Base-by-base conservation (phyloP, 2,113 vertebrate species). In the Myotis davidii region DNA sequence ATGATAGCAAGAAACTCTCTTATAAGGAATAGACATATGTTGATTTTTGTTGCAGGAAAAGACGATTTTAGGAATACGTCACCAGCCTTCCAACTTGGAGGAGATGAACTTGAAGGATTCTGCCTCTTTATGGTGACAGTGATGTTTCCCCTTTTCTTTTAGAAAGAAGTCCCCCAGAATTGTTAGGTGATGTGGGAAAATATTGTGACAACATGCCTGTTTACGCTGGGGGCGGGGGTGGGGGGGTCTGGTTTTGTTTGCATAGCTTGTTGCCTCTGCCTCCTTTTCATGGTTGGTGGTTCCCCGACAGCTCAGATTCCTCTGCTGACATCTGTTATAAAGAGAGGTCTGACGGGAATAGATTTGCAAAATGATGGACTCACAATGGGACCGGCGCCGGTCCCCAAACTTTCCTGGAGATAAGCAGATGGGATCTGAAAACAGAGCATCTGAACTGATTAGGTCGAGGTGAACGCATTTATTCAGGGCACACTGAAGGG, bases 181-280 rank as follows among this genome's bases (percentile, higher is more conserved):
- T 74, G 90, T 92, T 78, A 76, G 95, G 82, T 25, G 5, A 96
- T 95, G 96, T 98, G 97, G 97, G 97, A 98, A 98, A 97, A 98
- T 94, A 95, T 88, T 93, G 90, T 94, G 97, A 97, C 97, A 95
- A 94, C 85, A 25, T 52, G 50, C 85, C 95, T 96, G 97, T 94
- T 97, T 94, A 92, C 17, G 37, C 52, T 79, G 50, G 94, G 6
- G 2, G 56, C 1, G n/a, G 94, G 87, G 94, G 72, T 4, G 6
- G 10, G 10, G 10, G 45, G 45, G 45, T 10, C 45, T 34, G 45
- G 95, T 84, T 95, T 90, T 94, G 95, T 96, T 67, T 76, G 88
- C 89, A 18, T 10, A 37, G 76, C 95, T 39, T 16, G 65, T 64
- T 37, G 78, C 90, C 87, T 79, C 87, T 59, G 97, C 85, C 96